Evolutionary conservation across 1,140 invertebrate species (phyloP), one percentile per base, ranked within the genome.

Genomic region (Ptiloglossa arizonensis): DNA sequence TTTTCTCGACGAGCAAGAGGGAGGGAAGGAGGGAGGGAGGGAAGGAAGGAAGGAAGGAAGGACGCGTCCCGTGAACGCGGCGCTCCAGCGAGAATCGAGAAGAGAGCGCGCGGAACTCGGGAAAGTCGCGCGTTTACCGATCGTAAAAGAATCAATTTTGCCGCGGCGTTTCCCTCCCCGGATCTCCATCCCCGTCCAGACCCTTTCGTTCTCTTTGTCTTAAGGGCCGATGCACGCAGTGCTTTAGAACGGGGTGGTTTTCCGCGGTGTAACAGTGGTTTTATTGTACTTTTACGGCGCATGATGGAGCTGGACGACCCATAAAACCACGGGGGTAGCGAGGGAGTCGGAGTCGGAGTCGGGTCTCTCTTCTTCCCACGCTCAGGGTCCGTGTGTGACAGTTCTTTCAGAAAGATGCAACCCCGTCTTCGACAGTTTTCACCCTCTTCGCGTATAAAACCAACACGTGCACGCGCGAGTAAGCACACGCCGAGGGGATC

Each of bases 61-160:
- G n/a, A n/a, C n/a, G n/a, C n/a, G n/a, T n/a, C n/a, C n/a, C n/a
- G n/a, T n/a, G n/a, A 32, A 17, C 19, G 29, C 4, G 0, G 17
- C 8, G 29, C 38, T 35, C 11, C 74, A 63, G 72, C 50, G 63
- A 17, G 38, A 46, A n/a, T 19, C 27, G 24, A 29, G 22, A 15
- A 11, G 17, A 22, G 19, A n/a, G 19, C 8, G 5, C n/a, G n/a
- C n/a, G 27, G 1, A 67, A 27, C 27, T 57, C 35, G 66, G 35
- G 22, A 70, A 71, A 62, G 57, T 84, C 83, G 82, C 62, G 81
- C 83, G 80, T 88, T 89, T 83, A 77, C 81, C 81, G 85, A 90
- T 91, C 89, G 88, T 91, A 91, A 91, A 92, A 90, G 90, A 90
- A 91, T 91, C 89, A 91, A 92, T 91, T 91, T 88, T 77, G 80